These are phyloP conservation scores for Caenorhabditis sp. DNA, from an alignment of 2,888 invertebrate species.

Conservation along the genomic window DNA sequence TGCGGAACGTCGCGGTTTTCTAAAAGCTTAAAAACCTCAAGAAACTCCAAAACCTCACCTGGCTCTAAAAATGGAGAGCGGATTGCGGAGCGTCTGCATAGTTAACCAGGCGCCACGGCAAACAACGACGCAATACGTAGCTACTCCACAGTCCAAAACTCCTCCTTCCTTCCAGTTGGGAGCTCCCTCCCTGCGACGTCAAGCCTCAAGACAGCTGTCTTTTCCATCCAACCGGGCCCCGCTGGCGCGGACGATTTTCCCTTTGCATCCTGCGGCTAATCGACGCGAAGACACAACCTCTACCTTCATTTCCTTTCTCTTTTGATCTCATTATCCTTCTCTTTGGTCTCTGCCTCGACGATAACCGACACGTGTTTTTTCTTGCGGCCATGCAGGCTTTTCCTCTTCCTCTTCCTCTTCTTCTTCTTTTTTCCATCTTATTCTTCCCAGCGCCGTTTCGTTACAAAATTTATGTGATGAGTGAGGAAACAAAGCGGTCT, in stretches of 20 bases:
- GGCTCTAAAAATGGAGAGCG: slow-evolving; percentile 59
- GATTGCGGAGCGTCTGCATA: slow-evolving; percentile 67
- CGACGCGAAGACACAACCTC: slow-evolving; percentile 26
- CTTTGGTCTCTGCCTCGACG: too few relatives aligned
- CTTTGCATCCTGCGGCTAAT: slow-evolving; percentile 58
- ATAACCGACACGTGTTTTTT: too few relatives aligned
- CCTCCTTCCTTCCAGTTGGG: slow-evolving; percentile 56
- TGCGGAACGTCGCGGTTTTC: too few relatives aligned
- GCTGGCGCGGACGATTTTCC: slow-evolving; percentile 19
- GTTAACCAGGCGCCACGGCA: not conserved
- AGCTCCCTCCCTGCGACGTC: too few relatives aligned
- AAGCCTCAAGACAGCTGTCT: slow-evolving; percentile 57
- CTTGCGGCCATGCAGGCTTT: slow-evolving; percentile 55
- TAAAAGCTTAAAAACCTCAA: not conserved
- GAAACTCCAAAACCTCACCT: slow-evolving; percentile 28
- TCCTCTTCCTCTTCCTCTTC: slow-evolving; percentile 21
- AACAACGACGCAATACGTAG: slow-evolving; percentile 39
- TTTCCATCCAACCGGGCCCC: slow-evolving; percentile 54
- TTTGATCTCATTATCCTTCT: slow-evolving; percentile 63
- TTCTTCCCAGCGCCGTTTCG: slow-evolving; percentile 16
- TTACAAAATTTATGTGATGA: slow-evolving; percentile 50
- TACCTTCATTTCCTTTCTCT: slow-evolving; percentile 20
- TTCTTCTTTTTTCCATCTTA: slow-evolving; percentile 4
- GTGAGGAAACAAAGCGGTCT: slow-evolving; percentile 33
- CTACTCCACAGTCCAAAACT: slow-evolving; percentile 58